phyloP scores from a whole-genome alignment of 1,140 invertebrate species.

The Polyergus mexicanus region DNA sequence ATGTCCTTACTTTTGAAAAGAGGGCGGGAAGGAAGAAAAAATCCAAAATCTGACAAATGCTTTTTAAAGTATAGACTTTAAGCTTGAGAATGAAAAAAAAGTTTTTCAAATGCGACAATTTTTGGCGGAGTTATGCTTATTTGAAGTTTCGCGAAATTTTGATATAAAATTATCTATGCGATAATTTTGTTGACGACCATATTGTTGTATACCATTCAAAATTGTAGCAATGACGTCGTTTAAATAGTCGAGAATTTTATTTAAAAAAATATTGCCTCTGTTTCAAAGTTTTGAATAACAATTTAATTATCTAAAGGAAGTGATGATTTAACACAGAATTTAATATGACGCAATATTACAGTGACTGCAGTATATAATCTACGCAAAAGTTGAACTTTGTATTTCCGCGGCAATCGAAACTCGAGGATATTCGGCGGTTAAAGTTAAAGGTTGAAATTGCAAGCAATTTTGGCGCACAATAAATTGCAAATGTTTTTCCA shows the following conservation, averaged over 20 bases:
- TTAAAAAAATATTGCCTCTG: background rate
- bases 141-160: no score
- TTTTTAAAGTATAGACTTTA: no score
- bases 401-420: conserved; percentile 11
- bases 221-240: background rate
- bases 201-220: background rate
- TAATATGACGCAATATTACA: conserved; percentile 20
- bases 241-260: background rate
- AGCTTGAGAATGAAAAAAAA: no score
- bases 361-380: background rate
- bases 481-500: conserved; percentile 49
- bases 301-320: conserved; percentile 24
- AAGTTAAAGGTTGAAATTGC: conserved; percentile 28
- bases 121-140: no score
- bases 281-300: background rate
- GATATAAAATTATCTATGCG: no score
- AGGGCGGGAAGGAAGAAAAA: no score
- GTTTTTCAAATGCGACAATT: no score
- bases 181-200: no score
- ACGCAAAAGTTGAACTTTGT: conserved; percentile 23
- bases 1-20: no score
- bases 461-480: conserved; percentile 40
- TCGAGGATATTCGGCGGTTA: background rate
- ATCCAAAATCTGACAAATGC: no score
- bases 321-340: background rate